A percentile compares a stretch with the other conserved stretches of the same genome.
Evolutionary conservation across 2,888 invertebrate species (phyloP).

Genomic region (Disparrhopalites patrizii): DNA sequence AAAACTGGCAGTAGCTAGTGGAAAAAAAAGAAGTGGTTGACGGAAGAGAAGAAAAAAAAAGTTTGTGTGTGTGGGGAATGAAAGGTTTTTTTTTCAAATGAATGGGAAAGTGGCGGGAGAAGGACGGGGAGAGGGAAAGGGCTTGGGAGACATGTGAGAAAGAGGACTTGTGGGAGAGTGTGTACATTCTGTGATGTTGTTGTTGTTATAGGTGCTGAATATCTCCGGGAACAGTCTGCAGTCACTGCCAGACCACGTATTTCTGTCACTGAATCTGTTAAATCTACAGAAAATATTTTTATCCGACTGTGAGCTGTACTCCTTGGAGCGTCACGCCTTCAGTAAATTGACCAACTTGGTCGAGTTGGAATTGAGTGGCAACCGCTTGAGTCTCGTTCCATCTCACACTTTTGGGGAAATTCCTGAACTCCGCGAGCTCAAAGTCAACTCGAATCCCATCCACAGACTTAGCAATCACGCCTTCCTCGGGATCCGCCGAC

Average conservation of each 20-base stretch:
- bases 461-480: conserved; percentile 66
- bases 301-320: conserved; percentile 65
- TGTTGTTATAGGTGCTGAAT: conserved; percentile 59
- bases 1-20: too few relatives aligned
- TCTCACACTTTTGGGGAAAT: conserved; percentile 69
- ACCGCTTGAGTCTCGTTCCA: conserved; percentile 65
- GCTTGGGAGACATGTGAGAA: too few relatives aligned
- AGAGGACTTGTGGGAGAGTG: too few relatives aligned
- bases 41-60: too few relatives aligned
- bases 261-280: conserved; percentile 68
- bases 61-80: too few relatives aligned
- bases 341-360: conserved; percentile 73
- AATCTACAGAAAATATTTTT: conserved; percentile 77
- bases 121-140: too few relatives aligned
- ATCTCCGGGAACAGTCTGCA: conserved; percentile 69
- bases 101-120: too few relatives aligned
- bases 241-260: conserved; percentile 66
- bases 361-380: conserved; percentile 74
- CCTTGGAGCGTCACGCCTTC: conserved; percentile 69
- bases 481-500: conserved; percentile 56
- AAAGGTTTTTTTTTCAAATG: too few relatives aligned
- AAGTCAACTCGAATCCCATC: conserved; percentile 71
- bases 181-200: too few relatives aligned
- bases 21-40: too few relatives aligned
- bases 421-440: conserved; percentile 69